Conservation (phyloP, 2,113 vertebrate species). For the Pedetes capensis region DNA sequence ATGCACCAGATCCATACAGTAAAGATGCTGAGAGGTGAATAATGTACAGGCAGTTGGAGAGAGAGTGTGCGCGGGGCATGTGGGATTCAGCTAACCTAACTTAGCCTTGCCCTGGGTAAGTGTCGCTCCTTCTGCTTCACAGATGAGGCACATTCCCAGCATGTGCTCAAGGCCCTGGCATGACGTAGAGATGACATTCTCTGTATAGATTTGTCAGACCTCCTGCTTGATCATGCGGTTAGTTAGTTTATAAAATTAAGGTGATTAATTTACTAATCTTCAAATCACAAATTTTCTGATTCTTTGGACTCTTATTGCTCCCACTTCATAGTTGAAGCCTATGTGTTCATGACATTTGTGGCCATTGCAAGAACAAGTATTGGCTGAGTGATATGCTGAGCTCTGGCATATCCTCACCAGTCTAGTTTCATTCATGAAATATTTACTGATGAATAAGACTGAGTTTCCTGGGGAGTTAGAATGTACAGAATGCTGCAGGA, state of each 20-base stretch:
- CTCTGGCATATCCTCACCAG: background rate
- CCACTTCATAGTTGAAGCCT: background rate
- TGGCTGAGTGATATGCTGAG: background rate
- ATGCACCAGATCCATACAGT: accelerated
- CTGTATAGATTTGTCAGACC: accelerated
- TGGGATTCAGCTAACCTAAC: background rate
- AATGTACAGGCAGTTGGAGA: too few relatives aligned
- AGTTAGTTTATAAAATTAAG: background rate
- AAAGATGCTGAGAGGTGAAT: background rate
- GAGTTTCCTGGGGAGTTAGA: background rate
- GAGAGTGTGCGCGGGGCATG: accelerated
- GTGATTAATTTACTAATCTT: background rate
- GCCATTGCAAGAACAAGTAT: background rate
- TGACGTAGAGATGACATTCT: accelerated
- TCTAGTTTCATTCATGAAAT: accelerated
- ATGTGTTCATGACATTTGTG: background rate
- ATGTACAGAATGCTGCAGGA: accelerated
- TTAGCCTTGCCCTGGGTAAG: background rate
- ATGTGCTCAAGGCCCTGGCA: too few relatives aligned
- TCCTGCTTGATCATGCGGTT: background rate
- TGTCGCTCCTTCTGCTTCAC: background rate
- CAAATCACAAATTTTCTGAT: background rate
- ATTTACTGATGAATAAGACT: background rate
- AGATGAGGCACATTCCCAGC: background rate
- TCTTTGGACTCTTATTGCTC: background rate